Evolutionary conservation across 2,888 invertebrate genomes (phyloP).

Genomic region (Trisateles emortualis): DNA sequence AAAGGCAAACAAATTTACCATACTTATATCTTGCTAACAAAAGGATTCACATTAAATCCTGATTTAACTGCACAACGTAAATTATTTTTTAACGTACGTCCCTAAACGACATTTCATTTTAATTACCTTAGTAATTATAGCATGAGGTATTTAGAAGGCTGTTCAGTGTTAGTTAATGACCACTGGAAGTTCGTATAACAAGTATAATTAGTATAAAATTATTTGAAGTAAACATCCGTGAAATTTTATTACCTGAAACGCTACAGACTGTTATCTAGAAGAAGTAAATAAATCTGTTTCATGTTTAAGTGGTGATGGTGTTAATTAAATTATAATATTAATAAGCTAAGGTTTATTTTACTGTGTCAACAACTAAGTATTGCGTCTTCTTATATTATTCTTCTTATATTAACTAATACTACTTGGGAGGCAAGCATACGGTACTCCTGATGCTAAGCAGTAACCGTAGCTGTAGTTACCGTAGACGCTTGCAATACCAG

Average conservation of each 20-base stretch:
- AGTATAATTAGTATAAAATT: slow-evolving; percentile 17
- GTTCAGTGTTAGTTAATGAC: slow-evolving; percentile 51
- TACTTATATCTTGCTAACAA: slow-evolving; percentile 17
- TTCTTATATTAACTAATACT: too few relatives aligned
- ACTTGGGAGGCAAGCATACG: too few relatives aligned
- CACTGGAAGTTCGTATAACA: slow-evolving; percentile 28
- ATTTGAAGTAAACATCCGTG: slow-evolving; percentile 19
- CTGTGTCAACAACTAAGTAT: too few relatives aligned
- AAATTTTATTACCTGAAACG: slow-evolving; percentile 8
- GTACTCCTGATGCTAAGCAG: too few relatives aligned
- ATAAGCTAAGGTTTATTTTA: too few relatives aligned
- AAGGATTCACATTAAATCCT: slow-evolving; percentile 33
- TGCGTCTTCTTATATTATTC: too few relatives aligned
- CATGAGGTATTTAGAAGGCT: slow-evolving; percentile 45
- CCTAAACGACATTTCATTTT: slow-evolving; percentile 49
- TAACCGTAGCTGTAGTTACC: too few relatives aligned
- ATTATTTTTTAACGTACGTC: slow-evolving; percentile 41
- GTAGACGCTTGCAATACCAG: too few relatives aligned
- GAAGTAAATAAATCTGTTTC: background rate
- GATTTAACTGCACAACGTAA: slow-evolving; percentile 35
- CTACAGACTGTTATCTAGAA: background rate
- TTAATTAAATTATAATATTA: too few relatives aligned
- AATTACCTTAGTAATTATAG: slow-evolving; percentile 53
- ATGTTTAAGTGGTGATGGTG: background rate
- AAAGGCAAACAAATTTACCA: slow-evolving; percentile 5